Evolutionary conservation across 1,140 invertebrate genomes (phyloP).

Genomic region (Trachymyrmex cornetzi): DNA sequence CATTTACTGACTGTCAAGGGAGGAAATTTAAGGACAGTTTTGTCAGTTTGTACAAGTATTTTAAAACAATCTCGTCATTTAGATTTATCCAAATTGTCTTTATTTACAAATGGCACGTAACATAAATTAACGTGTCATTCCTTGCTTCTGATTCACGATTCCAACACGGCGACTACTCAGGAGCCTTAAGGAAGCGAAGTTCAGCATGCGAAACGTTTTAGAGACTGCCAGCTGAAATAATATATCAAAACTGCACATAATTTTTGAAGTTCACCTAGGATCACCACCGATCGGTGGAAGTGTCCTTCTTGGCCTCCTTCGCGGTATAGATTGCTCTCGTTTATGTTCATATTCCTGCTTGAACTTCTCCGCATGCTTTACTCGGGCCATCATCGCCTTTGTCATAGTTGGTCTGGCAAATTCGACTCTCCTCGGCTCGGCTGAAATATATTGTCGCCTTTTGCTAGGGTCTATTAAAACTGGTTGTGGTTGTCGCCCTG

Average conservation of each 20-base stretch:
- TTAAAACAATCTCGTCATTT: no score
- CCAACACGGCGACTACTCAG: no score
- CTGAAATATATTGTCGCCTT: background rate
- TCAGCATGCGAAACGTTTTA: background rate
- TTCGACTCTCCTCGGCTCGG: conserved; percentile 73
- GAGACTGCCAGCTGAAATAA: background rate
- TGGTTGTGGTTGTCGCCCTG: background rate
- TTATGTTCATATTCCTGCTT: conserved; percentile 71
- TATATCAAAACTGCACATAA: background rate
- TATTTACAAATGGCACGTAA: no score
- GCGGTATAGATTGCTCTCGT: background rate
- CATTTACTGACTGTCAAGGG: no score
- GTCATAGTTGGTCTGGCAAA: conserved; percentile 76
- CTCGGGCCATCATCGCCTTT: conserved; percentile 76
- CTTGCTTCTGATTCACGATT: no score
- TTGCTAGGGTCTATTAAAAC: background rate
- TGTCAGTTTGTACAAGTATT: no score
- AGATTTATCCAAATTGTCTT: no score
- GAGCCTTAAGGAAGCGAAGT: background rate
- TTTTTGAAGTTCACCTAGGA: conserved; percentile 44
- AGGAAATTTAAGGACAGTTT: no score
- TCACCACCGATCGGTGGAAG: conserved; percentile 70
- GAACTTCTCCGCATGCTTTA: conserved; percentile 73
- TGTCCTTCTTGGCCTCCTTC: conserved; percentile 61
- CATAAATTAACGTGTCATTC: no score